phyloP scores from a whole-genome alignment of 2,113 vertebrate species.

The Gymnogyps californianus region DNA sequence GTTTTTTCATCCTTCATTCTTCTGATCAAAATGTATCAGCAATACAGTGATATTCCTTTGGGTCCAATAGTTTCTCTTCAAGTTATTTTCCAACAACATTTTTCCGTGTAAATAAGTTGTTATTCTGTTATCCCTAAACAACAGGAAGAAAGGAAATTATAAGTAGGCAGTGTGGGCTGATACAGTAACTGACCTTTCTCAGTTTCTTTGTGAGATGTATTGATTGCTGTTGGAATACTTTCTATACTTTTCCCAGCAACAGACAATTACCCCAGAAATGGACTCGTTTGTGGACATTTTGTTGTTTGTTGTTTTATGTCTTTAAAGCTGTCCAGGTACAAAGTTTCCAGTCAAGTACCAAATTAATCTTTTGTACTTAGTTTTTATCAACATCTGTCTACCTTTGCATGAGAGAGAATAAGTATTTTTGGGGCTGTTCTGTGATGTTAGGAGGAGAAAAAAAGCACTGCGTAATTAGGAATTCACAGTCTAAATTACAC shows the following conservation, averaged over 20 bases:
- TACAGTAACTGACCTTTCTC: neutral
- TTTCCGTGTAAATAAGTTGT: constrained; percentile 77
- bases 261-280: neutral
- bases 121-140: constrained; percentile 23
- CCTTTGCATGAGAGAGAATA: neutral
- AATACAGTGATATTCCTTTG: constrained; percentile 68
- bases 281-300: neutral
- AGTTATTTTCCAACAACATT: constrained; percentile 76
- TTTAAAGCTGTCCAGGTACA: neutral
- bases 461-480: neutral
- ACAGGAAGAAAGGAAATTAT: neutral
- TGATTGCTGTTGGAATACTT: neutral
- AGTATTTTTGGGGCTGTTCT: neutral
- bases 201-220: neutral
- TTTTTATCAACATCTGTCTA: neutral
- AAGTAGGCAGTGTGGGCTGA: neutral
- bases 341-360: neutral
- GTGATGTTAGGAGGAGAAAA: neutral
- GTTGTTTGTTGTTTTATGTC: neutral
- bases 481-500: neutral
- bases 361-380: neutral
- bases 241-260: neutral
- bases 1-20: constrained; percentile 68
- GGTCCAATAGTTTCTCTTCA: constrained; percentile 47
- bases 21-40: constrained; percentile 72